A percentile compares a stretch with the other conserved stretches of the same genome.
Evolutionary conservation across 2,113 vertebrate species (phyloP).

Genomic region (Megalops atlanticus): DNA sequence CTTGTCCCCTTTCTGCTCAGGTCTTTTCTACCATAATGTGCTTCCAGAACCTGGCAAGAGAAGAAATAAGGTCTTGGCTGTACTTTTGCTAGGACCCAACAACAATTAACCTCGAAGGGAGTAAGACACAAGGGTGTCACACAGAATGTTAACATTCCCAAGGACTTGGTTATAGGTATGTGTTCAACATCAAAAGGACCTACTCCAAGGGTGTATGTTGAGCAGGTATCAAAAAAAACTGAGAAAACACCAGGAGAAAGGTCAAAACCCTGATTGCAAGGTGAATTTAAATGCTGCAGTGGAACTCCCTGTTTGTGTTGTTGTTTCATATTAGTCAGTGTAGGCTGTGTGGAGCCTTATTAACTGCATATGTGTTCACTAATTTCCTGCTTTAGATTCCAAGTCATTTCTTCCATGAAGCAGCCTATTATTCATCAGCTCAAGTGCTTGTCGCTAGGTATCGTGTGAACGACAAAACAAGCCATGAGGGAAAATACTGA

Average conservation of each 20-base stretch:
- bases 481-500: conserved; percentile 21
- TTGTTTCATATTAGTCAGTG: conserved; percentile 31
- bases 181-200: not conserved
- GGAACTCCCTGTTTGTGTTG: conserved; percentile 37
- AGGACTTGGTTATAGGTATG: not conserved
- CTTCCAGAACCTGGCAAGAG: not conserved
- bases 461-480: conserved; percentile 35
- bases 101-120: too few species aligned
- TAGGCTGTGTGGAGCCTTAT: not conserved
- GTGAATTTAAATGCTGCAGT: conserved; percentile 37
- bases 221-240: conserved; percentile 25
- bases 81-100: too few species aligned
- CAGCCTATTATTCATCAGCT: conserved; percentile 35
- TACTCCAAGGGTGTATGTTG: not conserved
- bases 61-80: too few species aligned
- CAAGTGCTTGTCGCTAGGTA: conserved; percentile 43
- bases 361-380: not conserved
- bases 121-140: too few species aligned
- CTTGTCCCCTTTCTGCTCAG: not conserved
- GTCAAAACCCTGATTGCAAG: conserved; percentile 27
- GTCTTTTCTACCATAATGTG: not conserved
- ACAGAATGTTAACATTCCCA: not conserved
- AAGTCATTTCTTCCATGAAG: conserved; percentile 17
- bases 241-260: conserved; percentile 38
- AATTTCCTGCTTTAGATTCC: not conserved